These are phyloP conservation scores for Lasioglossum villosulum DNA, from an alignment of 2,888 invertebrate genomes.

Conservation along the genomic window DNA sequence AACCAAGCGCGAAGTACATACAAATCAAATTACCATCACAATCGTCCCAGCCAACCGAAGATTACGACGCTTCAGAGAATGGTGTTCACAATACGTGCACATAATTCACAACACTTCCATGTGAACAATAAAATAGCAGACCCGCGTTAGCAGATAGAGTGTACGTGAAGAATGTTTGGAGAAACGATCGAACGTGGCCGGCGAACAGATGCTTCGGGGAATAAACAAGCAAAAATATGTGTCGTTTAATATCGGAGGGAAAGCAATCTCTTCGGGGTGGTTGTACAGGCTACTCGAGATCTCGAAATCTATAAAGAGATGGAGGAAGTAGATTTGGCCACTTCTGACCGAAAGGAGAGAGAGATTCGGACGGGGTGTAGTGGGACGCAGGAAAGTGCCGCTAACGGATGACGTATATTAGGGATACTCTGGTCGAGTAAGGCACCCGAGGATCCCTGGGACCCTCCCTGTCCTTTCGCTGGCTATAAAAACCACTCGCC, in stretches of 20 bases:
- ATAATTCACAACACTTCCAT: not conserved
- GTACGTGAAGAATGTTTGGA: not conserved
- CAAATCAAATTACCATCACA: not conserved
- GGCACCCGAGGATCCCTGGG: conserved; percentile 79
- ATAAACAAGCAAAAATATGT: conserved; percentile 37
- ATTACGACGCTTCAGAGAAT: not conserved
- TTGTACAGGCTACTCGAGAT: conserved; percentile 60
- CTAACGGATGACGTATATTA: conserved; percentile 84
- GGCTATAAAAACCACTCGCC: conserved; percentile 85
- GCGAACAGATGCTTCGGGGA: conserved; percentile 5
- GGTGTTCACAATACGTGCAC: not conserved
- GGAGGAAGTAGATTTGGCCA: conserved; percentile 67
- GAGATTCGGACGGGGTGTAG: conserved; percentile 42
- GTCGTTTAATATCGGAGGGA: conserved; percentile 40
- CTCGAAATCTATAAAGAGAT: conserved; percentile 58
- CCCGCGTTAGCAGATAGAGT: not conserved
- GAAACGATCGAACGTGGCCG: not conserved
- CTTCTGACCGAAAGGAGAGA: conserved; percentile 64
- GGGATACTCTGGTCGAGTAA: conserved; percentile 84
- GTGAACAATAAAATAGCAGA: not conserved
- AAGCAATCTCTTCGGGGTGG: conserved; percentile 51
- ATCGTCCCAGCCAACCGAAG: not conserved
- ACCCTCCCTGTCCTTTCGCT: conserved; percentile 82
- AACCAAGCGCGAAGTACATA: not conserved
- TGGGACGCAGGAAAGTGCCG: conserved; percentile 74